Conservation (phyloP, 37 sponge, comb jelly and placozoan genomes). For the Eunapius fragilis region DNA sequence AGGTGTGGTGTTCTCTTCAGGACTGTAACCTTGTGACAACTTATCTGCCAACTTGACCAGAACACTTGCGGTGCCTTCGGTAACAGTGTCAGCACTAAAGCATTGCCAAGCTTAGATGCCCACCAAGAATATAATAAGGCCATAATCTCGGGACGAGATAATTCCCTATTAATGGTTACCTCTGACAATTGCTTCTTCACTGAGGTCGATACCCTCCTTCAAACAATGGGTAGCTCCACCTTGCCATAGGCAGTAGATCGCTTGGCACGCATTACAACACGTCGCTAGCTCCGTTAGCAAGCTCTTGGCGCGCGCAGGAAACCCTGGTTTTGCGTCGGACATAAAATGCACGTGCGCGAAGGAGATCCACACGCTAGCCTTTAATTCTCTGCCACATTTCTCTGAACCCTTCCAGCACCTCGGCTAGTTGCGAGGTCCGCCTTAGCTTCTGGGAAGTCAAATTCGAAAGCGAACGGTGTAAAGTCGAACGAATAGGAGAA, state of each 20-base stretch:
- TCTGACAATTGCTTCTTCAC: not conserved
- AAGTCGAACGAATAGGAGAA: not conserved
- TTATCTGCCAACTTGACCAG: not conserved
- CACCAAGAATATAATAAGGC: not conserved
- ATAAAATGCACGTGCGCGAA: not conserved
- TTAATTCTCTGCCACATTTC: conserved; percentile 17
- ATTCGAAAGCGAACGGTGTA: not conserved
- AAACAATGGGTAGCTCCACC: not conserved
- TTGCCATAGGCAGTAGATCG: not conserved
- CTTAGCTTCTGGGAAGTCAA: not conserved
- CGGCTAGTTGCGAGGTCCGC: not conserved
- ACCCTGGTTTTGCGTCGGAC: not conserved
- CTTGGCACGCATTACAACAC: not conserved
- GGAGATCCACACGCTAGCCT: not conserved
- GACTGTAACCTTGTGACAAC: not conserved
- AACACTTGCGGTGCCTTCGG: not conserved
- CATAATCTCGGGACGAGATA: no score
- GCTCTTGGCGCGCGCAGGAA: not conserved
- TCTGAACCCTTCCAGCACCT: not conserved
- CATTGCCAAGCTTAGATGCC: not conserved
- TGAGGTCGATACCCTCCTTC: not conserved
- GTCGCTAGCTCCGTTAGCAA: not conserved
- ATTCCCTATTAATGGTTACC: no score
- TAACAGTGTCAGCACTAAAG: not conserved
- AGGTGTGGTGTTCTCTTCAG: not conserved